Percentiles rank a stretch among this genome's conserved stretches.
These are phyloP conservation scores for Pelobates cultripes DNA, from an alignment of 2,797 vertebrate species.

Conservation along the genomic window DNA sequence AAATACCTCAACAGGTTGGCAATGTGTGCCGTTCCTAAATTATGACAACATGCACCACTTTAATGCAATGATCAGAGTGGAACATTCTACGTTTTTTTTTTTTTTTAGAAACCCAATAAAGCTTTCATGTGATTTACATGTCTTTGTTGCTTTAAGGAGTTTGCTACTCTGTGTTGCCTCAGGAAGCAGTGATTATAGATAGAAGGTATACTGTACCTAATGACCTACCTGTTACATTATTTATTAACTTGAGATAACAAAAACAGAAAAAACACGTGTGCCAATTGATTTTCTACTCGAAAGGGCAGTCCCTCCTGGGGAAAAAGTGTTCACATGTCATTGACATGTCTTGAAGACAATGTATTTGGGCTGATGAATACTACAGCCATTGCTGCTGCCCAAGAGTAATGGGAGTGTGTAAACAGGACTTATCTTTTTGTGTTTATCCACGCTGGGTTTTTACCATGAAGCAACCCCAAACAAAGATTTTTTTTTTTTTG, in stretches of 20 bases:
- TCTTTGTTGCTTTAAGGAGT: conserved; percentile 18
- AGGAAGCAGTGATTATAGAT: conserved; percentile 10
- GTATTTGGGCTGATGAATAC: no score
- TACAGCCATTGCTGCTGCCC: no score
- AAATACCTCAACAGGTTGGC: no score
- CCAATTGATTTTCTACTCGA: not conserved
- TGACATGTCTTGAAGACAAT: not conserved
- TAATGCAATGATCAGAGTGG: not conserved
- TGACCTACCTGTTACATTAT: conserved; percentile 37
- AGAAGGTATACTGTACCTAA: conserved; percentile 20
- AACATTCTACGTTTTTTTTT: not conserved
- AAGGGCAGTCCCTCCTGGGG: not conserved
- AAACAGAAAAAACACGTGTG: not conserved
- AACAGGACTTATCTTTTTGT: no score
- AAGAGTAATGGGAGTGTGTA: no score
- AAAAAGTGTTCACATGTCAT: not conserved
- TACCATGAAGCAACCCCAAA: no score
- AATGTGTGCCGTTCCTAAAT: not conserved
- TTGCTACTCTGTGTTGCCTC: not conserved
- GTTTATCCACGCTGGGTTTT: no score
- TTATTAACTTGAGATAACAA: conserved; percentile 39
- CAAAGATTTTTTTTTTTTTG: no score
- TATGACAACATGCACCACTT: not conserved
- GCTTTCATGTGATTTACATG: not conserved
- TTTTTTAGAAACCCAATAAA: not conserved